Evolutionary conservation across 2,797 vertebrate species (phyloP).

Genomic region (Manis pentadactyla): DNA sequence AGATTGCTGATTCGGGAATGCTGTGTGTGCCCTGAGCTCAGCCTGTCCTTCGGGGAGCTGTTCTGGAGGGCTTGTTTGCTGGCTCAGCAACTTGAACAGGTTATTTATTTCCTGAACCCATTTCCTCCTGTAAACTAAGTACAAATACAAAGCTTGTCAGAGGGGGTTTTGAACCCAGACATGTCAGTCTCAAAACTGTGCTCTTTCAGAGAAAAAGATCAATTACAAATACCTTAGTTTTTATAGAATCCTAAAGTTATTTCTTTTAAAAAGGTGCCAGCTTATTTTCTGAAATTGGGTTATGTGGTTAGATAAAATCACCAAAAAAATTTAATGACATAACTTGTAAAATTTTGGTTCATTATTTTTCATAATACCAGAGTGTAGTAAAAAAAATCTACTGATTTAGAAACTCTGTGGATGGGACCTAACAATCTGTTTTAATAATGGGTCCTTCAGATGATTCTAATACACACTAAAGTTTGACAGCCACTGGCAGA

Average conservation of each 20-base stretch:
- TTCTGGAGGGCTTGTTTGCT: background rate
- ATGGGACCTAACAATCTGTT: background rate
- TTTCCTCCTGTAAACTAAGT: background rate
- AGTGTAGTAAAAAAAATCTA: background rate
- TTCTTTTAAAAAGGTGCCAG: background rate
- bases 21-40: background rate
- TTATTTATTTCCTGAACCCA: background rate
- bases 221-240: background rate
- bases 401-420: background rate
- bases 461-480: background rate
- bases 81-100: background rate
- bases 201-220: background rate
- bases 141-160: background rate
- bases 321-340: background rate
- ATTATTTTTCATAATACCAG: background rate
- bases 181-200: background rate
- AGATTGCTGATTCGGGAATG: background rate
- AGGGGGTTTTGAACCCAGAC: background rate
- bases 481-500: background rate
- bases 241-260: background rate
- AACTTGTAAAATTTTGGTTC: background rate
- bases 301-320: slow-evolving; percentile 14
- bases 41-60: background rate
- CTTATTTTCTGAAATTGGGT: background rate
- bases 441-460: background rate